These are phyloP conservation scores for Rhinella marina DNA, from an alignment of 2,797 vertebrate genomes.

Conservation along the genomic window DNA sequence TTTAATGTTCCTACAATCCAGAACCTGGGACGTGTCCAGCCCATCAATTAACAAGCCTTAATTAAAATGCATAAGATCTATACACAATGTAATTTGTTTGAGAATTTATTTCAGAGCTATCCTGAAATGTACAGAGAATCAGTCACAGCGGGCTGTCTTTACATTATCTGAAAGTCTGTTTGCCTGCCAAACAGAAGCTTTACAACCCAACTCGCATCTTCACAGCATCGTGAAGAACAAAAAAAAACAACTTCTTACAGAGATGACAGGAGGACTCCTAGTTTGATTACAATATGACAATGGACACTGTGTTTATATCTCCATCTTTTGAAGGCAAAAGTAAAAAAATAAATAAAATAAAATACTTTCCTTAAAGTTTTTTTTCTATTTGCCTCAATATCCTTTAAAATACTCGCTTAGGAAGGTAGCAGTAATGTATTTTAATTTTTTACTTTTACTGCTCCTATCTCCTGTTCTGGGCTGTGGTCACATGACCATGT, in stretches of 20 bases:
- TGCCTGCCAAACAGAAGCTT: neutral
- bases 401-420: too few relatives aligned
- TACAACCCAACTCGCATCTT: neutral
- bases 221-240: constrained; percentile 9
- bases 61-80: constrained; percentile 31
- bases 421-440: too few relatives aligned
- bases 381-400: too few relatives aligned
- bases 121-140: constrained; percentile 10
- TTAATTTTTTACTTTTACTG: too few relatives aligned
- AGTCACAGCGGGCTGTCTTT: constrained; percentile 8
- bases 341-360: too few relatives aligned
- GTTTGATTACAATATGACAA: neutral
- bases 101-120: constrained; percentile 10
- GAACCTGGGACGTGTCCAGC: neutral
- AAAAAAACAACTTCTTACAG: neutral
- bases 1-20: neutral
- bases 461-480: too few relatives aligned
- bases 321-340: too few relatives aligned
- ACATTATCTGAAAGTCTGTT: constrained; percentile 14
- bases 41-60: neutral
- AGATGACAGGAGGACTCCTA: constrained; percentile 3
- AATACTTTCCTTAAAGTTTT: too few relatives aligned
- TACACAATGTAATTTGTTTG: neutral
- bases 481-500: too few relatives aligned
- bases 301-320: neutral